A percentile compares a stretch with the other conserved stretches of the same genome.
Conservation (phyloP, 30 jellyfish, hydroid and myxozoan species). For the Mastigias papua region DNA sequence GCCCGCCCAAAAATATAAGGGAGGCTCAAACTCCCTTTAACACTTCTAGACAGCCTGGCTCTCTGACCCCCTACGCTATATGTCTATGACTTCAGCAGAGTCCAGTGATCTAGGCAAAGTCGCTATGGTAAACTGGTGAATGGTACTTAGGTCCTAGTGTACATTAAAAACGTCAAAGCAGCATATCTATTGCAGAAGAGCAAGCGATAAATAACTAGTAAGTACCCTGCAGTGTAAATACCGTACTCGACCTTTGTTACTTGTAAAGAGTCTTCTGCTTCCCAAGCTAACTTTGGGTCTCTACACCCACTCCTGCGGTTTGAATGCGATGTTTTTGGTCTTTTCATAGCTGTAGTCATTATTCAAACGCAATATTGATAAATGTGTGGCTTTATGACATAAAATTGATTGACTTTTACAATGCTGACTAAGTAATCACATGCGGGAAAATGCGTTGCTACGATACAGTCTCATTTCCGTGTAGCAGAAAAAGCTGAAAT, state of each 20-base stretch:
- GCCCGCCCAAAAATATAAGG: too few relatives aligned
- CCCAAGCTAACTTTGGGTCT: conserved; percentile 41
- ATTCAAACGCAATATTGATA: not conserved
- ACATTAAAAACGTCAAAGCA: too few relatives aligned
- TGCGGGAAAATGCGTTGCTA: not conserved
- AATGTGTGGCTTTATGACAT: not conserved
- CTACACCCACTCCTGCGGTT: conserved; percentile 4
- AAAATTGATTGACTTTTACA: not conserved
- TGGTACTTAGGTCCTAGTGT: too few relatives aligned
- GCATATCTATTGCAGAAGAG: too few relatives aligned
- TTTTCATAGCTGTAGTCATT: conserved; percentile 47
- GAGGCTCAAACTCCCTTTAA: too few relatives aligned
- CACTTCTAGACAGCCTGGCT: too few relatives aligned
- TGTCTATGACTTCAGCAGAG: too few relatives aligned
- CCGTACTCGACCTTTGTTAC: not conserved
- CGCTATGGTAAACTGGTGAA: too few relatives aligned
- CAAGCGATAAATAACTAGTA: too few relatives aligned
- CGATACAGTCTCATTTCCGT: not conserved
- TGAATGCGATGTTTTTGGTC: conserved; percentile 30
- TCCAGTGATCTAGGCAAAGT: too few relatives aligned
- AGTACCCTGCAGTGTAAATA: not conserved
- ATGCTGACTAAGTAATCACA: too few relatives aligned
- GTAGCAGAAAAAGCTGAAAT: not conserved
- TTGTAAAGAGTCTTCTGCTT: conserved; percentile 11
- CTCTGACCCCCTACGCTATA: too few relatives aligned